Evolutionary conservation across 1,140 invertebrate genomes (phyloP).

Genomic region (Colletes latitarsis): DNA sequence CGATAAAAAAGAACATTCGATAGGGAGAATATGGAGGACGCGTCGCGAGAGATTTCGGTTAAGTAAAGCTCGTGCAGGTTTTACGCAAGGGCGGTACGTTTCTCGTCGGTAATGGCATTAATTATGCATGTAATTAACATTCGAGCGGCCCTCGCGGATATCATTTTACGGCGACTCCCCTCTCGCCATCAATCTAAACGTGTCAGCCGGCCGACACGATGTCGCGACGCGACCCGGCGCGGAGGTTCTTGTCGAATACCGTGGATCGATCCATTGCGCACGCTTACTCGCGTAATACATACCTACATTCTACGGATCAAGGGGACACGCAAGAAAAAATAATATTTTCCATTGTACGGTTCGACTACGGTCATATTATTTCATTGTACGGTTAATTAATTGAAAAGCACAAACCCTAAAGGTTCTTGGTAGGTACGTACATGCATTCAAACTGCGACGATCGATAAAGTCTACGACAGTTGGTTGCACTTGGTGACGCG

Average conservation of each 20-base stretch:
- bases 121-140: slow-evolving; percentile 78
- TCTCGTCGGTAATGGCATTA: slow-evolving; percentile 63
- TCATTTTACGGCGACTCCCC: slow-evolving; percentile 68
- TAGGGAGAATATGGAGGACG: slow-evolving; percentile 4
- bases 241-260: slow-evolving; percentile 42
- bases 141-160: slow-evolving; percentile 63
- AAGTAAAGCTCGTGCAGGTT: background rate
- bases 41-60: slow-evolving; percentile 1
- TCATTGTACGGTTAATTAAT: background rate
- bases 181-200: slow-evolving; percentile 73
- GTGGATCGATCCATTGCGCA: slow-evolving; percentile 12
- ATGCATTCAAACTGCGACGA: too few species aligned
- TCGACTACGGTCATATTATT: background rate
- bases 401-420: too few species aligned
- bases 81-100: slow-evolving; percentile 7
- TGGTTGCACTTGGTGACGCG: too few species aligned
- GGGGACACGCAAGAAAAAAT: too few species aligned
- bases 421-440: too few species aligned
- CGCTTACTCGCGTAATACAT: slow-evolving; percentile 42
- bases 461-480: too few species aligned
- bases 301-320: too few species aligned
- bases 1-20: too few species aligned
- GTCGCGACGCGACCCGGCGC: slow-evolving; percentile 56
- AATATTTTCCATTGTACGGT: background rate
- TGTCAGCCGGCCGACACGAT: slow-evolving; percentile 69